Evolutionary conservation across 2,888 invertebrate species (phyloP), one percentile per base, ranked within the genome.

Genomic region (Plagodis dolabraria): DNA sequence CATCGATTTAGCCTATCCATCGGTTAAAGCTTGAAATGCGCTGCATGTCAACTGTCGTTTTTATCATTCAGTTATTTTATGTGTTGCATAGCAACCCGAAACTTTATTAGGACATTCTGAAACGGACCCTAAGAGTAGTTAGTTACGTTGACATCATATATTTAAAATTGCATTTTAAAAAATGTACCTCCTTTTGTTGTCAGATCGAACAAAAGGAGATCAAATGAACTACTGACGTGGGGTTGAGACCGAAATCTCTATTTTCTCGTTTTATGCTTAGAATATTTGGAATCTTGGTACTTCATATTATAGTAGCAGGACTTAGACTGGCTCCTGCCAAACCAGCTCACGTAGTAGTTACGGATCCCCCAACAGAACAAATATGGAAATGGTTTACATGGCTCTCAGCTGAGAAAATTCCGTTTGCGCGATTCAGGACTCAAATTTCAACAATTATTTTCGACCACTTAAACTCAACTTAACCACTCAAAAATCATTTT

Each of bases 331-430:
- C 49, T 58, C 53, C 45, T 48, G 35, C 53, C 53, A 53, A 35
- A 49, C 58, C 58, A 47, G 49, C 11, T 49, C n/a, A 4, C 53
- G 53, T 35, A 49, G 53, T 58, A 58, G 35, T 45, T 49, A 58
- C 58, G 57, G 57, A 58, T 52, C 52, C 44, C 34, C 53, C 57
- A 34, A 34, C 8, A n/a, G n/a, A 34, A 46, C 7, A 11, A 8
- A 6, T 7, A 8, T 7, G 6, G n/a, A 5, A 47, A 5, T 8
- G 35, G 8, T 47, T 35, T 11, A 46, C 34, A 46, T 7, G n/a
- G 6, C 33, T 22, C 34, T 34, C 7, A 33, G 40, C n/a, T 6
- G 7, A 10, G 33, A 58, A 53, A 53, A 58, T 33, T 43, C 38
- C 45, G 10, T n/a, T 46, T 46, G 34, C 46, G 46, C n/a, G 46